A percentile compares a stretch with the other conserved stretches of the same genome.
These are phyloP conservation scores for Drosophila neocordata DNA, from an alignment of 1,140 invertebrate genomes.

Conservation along the genomic window DNA sequence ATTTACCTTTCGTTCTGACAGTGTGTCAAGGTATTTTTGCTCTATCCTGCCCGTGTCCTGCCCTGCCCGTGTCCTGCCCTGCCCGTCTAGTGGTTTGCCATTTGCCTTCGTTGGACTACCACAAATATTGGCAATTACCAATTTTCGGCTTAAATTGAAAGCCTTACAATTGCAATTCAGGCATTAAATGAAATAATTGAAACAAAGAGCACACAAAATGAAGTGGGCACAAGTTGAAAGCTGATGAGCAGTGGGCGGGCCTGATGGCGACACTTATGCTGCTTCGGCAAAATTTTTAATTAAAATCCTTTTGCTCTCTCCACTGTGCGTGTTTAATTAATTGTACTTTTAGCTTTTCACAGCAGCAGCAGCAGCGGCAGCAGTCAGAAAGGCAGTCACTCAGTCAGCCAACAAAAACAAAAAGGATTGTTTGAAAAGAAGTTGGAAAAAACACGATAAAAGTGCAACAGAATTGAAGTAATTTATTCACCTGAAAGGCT, in stretches of 20 bases:
- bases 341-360: conserved; percentile 63
- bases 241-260: conserved; percentile 3
- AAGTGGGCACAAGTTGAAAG: conserved; percentile 25
- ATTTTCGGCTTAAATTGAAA: conserved; percentile 76
- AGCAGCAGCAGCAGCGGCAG: conserved; percentile 21
- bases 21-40: conserved; percentile 60
- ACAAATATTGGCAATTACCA: conserved; percentile 69
- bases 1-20: conserved; percentile 17
- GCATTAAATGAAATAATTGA: conserved; percentile 76
- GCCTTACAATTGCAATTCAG: conserved; percentile 72
- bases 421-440: conserved; percentile 22
- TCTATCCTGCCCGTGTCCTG: neutral
- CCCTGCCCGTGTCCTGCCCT: neutral
- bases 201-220: conserved; percentile 43
- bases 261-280: conserved; percentile 51
- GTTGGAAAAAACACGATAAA: neutral
- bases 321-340: conserved; percentile 70
- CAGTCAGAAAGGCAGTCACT: conserved; percentile 25
- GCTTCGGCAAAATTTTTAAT: conserved; percentile 75
- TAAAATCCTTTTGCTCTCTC: conserved; percentile 63
- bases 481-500: conserved; percentile 6
- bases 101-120: conserved; percentile 30
- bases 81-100: neutral
- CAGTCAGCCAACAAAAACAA: conserved; percentile 9
- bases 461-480: conserved; percentile 4